Conservation (phyloP, 2,113 vertebrate genomes). For the Osmerus eperlanus region DNA sequence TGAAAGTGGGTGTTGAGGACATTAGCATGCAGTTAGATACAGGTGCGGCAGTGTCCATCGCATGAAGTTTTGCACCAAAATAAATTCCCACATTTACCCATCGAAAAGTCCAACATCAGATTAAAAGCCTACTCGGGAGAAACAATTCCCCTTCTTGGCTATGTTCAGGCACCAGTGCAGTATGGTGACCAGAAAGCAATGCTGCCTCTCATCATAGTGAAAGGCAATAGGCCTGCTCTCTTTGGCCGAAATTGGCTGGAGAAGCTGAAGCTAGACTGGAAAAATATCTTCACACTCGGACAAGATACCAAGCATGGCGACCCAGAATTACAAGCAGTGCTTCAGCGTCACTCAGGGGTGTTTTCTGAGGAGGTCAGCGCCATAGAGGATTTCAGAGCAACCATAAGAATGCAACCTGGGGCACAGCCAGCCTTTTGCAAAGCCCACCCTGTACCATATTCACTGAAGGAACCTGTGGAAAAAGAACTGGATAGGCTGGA, state of each 20-base stretch:
- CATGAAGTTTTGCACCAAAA: neutral
- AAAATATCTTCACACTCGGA: neutral
- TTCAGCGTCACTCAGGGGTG: neutral
- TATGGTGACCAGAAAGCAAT: no score
- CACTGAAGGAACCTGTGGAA: constrained; percentile 16
- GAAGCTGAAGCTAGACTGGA: neutral
- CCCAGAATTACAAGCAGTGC: neutral
- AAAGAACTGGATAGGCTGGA: constrained; percentile 11
- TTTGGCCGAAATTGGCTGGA: neutral
- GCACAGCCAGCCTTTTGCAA: constrained; percentile 3
- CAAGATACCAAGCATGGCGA: neutral
- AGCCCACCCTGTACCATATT: constrained; percentile 15
- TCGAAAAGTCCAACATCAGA: no score
- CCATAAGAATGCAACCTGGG: neutral
- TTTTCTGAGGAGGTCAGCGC: neutral
- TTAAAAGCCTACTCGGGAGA: no score
- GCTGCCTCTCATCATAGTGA: no score
- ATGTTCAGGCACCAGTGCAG: no score
- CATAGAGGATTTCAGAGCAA: neutral
- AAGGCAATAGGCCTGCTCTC: neutral
- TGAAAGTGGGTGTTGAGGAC: neutral
- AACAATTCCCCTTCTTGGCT: no score
- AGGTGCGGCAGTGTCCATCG: neutral
- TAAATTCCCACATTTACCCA: no score
- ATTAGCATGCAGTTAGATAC: neutral